phyloP scores from a whole-genome alignment of 2,888 invertebrate genomes.

The Dryococelus australis region DNA sequence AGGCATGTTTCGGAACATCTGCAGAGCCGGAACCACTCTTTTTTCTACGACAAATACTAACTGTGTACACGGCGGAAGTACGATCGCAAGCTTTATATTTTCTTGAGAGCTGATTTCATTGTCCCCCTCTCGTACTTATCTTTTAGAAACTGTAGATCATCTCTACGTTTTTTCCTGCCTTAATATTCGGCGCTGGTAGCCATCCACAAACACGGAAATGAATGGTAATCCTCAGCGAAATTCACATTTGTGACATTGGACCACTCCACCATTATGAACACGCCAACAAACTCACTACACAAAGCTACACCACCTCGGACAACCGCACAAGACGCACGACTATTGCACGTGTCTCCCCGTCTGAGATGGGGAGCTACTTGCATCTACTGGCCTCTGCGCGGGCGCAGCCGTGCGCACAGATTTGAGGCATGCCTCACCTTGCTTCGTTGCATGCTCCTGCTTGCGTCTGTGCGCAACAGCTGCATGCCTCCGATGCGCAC shows the following conservation, averaged over 20 bases:
- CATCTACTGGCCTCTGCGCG: background rate
- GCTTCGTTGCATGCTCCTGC: background rate
- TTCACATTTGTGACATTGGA: background rate
- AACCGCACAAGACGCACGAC: background rate
- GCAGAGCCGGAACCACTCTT: background rate
- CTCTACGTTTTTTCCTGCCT: background rate
- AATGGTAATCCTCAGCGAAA: background rate
- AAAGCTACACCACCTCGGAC: background rate
- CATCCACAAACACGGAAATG: conserved; percentile 5
- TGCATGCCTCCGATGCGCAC: background rate
- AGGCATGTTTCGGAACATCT: background rate
- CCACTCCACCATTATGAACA: background rate
- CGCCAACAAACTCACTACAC: background rate
- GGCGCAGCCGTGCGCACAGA: background rate
- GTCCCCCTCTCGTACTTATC: background rate
- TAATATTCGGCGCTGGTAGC: background rate
- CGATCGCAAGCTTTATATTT: background rate
- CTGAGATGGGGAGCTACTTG: background rate
- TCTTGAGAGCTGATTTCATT: background rate
- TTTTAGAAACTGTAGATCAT: background rate
- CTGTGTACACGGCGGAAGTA: too few species aligned
- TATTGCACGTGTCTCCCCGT: background rate
- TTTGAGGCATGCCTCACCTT: background rate
- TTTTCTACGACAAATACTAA: background rate
- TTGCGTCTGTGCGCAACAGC: background rate